These are phyloP conservation scores for Drosophila barbarae DNA, from an alignment of 2,888 invertebrate species.

Conservation along the genomic window DNA sequence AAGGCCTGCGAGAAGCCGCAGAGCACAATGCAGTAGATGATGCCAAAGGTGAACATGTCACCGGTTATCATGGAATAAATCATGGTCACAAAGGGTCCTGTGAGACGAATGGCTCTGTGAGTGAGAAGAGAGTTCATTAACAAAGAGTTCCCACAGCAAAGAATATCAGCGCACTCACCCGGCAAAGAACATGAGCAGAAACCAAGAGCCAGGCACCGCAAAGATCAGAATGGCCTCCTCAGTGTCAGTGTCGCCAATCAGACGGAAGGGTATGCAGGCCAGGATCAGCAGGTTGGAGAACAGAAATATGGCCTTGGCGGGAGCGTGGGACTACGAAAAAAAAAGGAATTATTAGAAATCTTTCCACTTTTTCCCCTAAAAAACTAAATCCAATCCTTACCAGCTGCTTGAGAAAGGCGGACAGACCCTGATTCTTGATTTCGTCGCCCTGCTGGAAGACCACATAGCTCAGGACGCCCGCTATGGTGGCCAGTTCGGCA, in stretches of 20 bases:
- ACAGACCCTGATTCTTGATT: constrained; percentile 94
- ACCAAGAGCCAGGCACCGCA: constrained; percentile 97
- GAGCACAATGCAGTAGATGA: constrained; percentile 96
- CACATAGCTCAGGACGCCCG: constrained; percentile 92
- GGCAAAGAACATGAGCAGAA: constrained; percentile 98
- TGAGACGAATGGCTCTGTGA: constrained; percentile 93
- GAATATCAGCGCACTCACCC: constrained; percentile 84
- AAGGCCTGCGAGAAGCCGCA: constrained; percentile 98
- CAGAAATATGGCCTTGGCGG: constrained; percentile 96
- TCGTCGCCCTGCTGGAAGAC: constrained; percentile 96
- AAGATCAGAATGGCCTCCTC: constrained; percentile 96
- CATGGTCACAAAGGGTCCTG: constrained; percentile 99
- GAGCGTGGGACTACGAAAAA: constrained; percentile 89
- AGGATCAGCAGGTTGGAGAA: constrained; percentile 93
- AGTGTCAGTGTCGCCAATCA: constrained; percentile 86
- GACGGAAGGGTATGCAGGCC: constrained; percentile 92
- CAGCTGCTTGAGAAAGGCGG: constrained; percentile 94
- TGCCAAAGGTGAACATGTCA: constrained; percentile 98
- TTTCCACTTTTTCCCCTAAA: too few species aligned
- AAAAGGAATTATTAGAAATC: neutral
- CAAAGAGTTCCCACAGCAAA: constrained; percentile 80
- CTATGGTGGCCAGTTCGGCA: constrained; percentile 91
- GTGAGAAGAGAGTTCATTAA: too few species aligned
- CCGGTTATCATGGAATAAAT: constrained; percentile 99
- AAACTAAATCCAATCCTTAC: constrained; percentile 80